These are phyloP conservation scores for Psilopogon haemacephalus DNA, from an alignment of 2,113 vertebrate species.

Conservation along the genomic window DNA sequence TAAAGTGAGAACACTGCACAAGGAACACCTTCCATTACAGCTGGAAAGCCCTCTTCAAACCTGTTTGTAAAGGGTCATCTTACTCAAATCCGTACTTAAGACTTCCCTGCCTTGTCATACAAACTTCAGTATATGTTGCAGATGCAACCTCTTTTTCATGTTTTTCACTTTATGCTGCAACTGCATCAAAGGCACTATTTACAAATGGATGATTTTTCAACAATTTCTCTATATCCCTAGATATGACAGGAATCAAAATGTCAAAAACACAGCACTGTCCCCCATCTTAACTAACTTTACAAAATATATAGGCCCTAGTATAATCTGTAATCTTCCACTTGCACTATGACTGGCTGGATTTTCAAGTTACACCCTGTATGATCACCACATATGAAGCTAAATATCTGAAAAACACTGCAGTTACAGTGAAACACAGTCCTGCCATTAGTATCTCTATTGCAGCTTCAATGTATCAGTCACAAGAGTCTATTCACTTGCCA, in stretches of 20 bases:
- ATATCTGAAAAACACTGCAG: background rate
- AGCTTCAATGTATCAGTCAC: background rate
- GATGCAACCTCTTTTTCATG: rapidly evolving
- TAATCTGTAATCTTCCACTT: rapidly evolving
- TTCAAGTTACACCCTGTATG: background rate
- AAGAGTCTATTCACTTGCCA: background rate
- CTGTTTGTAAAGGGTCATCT: background rate
- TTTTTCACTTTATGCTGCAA: background rate
- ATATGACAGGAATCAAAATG: background rate
- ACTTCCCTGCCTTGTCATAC: background rate
- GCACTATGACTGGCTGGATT: rapidly evolving
- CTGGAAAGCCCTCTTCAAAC: background rate
- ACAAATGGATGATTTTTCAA: background rate
- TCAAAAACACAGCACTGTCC: background rate
- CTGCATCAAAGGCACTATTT: background rate
- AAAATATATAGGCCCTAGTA: background rate
- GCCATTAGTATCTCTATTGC: background rate
- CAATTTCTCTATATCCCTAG: background rate
- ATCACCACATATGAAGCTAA: rapidly evolving
- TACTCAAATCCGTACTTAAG: background rate
- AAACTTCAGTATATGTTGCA: background rate
- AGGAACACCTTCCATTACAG: background rate
- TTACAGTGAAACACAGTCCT: background rate
- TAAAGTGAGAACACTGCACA: background rate
- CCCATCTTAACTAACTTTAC: background rate